Conservation (phyloP, 2,888 invertebrate genomes). For the Xiphydria camelus region DNA sequence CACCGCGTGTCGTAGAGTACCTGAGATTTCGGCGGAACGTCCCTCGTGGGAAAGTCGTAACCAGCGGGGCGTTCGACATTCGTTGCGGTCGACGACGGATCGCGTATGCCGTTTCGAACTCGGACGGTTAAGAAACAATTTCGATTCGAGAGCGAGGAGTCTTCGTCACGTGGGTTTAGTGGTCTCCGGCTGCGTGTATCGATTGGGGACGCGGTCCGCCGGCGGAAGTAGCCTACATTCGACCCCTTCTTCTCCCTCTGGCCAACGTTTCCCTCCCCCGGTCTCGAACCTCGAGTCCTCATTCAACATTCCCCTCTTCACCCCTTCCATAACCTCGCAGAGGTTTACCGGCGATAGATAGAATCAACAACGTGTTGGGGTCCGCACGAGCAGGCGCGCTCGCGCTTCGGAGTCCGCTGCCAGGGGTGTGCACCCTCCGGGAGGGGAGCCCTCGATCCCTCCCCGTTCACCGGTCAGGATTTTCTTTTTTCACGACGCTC, state of each 20-base stretch:
- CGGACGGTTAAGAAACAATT: too few relatives aligned
- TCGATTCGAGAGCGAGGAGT: too few relatives aligned
- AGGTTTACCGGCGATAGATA: conserved; percentile 2
- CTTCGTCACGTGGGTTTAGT: too few relatives aligned
- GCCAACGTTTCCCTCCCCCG: conserved; percentile 16
- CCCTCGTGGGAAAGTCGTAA: too few relatives aligned
- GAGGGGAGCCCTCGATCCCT: too few relatives aligned
- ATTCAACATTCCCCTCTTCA: conserved; percentile 45
- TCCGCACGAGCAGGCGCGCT: conserved; percentile 6
- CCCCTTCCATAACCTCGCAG: conserved; percentile 8
- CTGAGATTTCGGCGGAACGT: too few relatives aligned
- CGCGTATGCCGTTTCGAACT: too few relatives aligned
- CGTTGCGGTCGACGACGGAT: too few relatives aligned
- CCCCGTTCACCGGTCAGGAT: too few relatives aligned
- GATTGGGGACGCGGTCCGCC: conserved; percentile 55
- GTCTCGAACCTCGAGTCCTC: conserved; percentile 35
- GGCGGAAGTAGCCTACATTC: conserved; percentile 52
- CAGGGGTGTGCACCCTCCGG: not conserved
- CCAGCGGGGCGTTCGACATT: too few relatives aligned
- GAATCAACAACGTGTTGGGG: conserved; percentile 1
- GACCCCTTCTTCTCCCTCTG: conserved; percentile 29
- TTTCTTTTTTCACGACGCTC: too few relatives aligned
- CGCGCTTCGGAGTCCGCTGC: not conserved
- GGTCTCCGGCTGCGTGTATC: conserved; percentile 41
- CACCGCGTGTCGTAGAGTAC: too few relatives aligned